phyloP scores from a whole-genome alignment of 2,797 vertebrate species.

The Alcedo atthis region DNA sequence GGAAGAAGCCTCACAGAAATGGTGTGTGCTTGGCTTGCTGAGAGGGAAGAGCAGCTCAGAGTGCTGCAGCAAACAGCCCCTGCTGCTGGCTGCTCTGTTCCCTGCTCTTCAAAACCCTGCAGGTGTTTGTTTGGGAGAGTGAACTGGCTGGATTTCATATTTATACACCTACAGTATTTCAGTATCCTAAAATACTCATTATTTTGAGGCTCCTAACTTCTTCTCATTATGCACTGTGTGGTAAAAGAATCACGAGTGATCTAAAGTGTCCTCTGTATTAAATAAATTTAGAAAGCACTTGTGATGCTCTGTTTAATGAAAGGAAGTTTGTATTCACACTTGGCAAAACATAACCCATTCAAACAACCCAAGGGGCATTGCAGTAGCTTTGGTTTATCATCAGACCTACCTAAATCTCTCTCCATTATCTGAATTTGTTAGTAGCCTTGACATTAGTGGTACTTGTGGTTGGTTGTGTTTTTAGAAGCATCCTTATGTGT shows the following conservation, averaged over 20 bases:
- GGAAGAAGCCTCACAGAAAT: background rate
- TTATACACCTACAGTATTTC: background rate
- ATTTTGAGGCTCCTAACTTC: background rate
- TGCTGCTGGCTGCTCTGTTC: background rate
- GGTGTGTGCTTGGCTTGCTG: background rate
- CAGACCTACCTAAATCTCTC: background rate
- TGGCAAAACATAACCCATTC: background rate
- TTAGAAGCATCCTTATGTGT: background rate
- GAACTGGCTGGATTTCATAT: background rate
- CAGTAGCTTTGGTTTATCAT: background rate
- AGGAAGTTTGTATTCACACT: background rate
- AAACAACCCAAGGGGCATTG: background rate
- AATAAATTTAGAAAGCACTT: slow-evolving; percentile 1
- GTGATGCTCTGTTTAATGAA: slow-evolving; percentile 6
- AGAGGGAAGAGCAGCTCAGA: background rate
- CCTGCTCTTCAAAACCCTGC: background rate
- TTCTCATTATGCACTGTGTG: background rate
- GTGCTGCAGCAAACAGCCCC: background rate
- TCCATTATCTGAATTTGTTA: background rate
- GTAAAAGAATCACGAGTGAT: background rate
- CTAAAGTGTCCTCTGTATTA: background rate
- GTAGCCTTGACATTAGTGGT: background rate
- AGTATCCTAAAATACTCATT: background rate
- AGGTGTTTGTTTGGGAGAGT: background rate
- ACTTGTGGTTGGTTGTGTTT: background rate